Base-by-base conservation (phyloP, 37 sponge, comb jelly and placozoan species). In the Halisarca cf. caerulea region DNA sequence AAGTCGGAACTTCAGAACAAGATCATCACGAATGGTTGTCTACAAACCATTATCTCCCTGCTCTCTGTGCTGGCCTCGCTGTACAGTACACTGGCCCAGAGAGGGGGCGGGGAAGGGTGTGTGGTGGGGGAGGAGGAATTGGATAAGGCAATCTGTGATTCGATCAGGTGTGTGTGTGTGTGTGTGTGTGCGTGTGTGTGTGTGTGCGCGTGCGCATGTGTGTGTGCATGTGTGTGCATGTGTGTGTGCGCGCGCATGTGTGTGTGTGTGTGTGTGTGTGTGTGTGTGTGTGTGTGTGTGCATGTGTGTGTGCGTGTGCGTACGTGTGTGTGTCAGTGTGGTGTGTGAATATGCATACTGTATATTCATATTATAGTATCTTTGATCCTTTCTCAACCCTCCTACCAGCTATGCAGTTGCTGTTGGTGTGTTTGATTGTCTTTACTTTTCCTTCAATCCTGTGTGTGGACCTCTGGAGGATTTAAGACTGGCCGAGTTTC, bases 361-460 rank as follows among this genome's bases (percentile, higher is more conserved):
- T 47, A 47, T 11, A 47, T 47, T 47, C 51, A 11, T 47, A 47
- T 11, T 47, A 47, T 47, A 47, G 51, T 11, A 47, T 14, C 9
- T 47, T 47, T 47, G 51, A 47, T 11, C 11, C 9, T 47, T 47
- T 11, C 11, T 47, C 51, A 6, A 14, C 11, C 51, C 11, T 47
- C 51, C 11, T 47, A 7, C 11, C 89, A 94, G 94, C 72, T 94
- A 90, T 55, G 24, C 90, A 38, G 94, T 94, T 53, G 74, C 85
- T 80, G 62, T 85, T 61, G 89, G 94, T 34, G 34, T 90, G 14
- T 24, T 94, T 23, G 91, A 90, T 39, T 28, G 58, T 38, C 41
- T 94, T n/a, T 33, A 55, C 7, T 73, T 66, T 6, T 69, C 37
- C 66, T 94, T 94, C 57, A 37, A 53, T 27, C 21, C 89, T 36